A percentile compares a stretch with the other conserved stretches of the same genome.
These are phyloP conservation scores for Alfaro cultratus DNA, from an alignment of 2,797 vertebrate genomes.

Conservation along the genomic window DNA sequence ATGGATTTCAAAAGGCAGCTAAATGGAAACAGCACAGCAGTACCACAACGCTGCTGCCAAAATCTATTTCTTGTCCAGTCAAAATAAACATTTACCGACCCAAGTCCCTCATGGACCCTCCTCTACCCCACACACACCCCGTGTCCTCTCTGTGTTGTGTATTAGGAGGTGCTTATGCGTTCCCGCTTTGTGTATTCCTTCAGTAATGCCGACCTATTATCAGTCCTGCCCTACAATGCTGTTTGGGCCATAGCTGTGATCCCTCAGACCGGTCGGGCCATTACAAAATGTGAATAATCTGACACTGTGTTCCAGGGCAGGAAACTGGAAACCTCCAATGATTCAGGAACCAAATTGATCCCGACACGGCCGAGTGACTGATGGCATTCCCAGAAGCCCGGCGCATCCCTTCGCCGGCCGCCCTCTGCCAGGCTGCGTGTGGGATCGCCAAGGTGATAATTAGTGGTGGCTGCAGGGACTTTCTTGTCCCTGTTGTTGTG, in stretches of 20 bases:
- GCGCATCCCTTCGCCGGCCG: constrained; percentile 51
- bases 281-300: constrained; percentile 76
- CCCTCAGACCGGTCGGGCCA: constrained; percentile 48
- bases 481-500: constrained; percentile 71
- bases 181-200: constrained; percentile 43
- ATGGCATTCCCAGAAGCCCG: constrained; percentile 75
- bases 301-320: constrained; percentile 48
- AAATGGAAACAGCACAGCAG: background rate
- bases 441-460: constrained; percentile 72
- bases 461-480: constrained; percentile 63
- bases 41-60: background rate
- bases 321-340: constrained; percentile 51
- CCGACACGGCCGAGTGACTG: constrained; percentile 76
- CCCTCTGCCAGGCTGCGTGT: constrained; percentile 50
- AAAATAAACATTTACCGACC: constrained; percentile 4
- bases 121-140: background rate
- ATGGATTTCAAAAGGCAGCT: background rate
- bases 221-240: constrained; percentile 27
- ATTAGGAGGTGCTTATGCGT: constrained; percentile 15
- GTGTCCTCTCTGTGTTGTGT: constrained; percentile 6
- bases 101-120: background rate
- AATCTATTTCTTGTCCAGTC: constrained; percentile 9
- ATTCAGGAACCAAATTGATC: constrained; percentile 80
- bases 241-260: constrained; percentile 67
- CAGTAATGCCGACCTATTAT: constrained; percentile 55